Base-by-base conservation (phyloP, 2,113 vertebrate species). In the Peromyscus californicus region DNA sequence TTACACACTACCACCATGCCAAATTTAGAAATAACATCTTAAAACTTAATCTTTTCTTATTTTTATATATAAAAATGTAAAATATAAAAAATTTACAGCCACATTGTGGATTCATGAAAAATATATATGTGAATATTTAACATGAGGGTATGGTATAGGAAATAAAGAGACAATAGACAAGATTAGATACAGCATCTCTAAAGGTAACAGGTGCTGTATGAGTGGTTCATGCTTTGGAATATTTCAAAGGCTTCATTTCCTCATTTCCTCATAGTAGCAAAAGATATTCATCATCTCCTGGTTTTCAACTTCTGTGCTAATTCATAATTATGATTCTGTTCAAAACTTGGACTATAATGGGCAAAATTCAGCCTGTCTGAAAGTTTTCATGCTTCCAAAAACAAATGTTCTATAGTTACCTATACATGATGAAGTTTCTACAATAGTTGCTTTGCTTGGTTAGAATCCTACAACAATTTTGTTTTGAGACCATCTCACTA, bases 71-170 rank as follows among this genome's bases (percentile, higher is more conserved):
- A 63, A 69, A 83, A 63, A 69, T 45, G 31, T 42, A 75, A 63
- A 79, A 63, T 79, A 92, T 19, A 96, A 89, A 89, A 93, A 94
- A n/a, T 45, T 8, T 48, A 84, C 26, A 88, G 36, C 33, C 21
- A 89, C 83, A 90, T 82, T 86, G 33, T 80, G 2, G 33, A 82
- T 86, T 85, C 87, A 83, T 85, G 10, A 94, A 97, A 95, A 95
- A 51, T 5, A 88, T 63, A 39, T 72, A 24, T 13, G 42, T 83
- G 29, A 36, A 75, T 6, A 65, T 72, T 63, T n/a, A 67, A 93
- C 22, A 36, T 91, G 39, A 19, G 19, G 97, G 90, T 88, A 97
- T 78, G 36, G 7, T 42, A 31, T 48, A 59, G 83, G 42, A 89
- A 89, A 93, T 93, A 96, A 75, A 89, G 16, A 80, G 33, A n/a